Evolutionary conservation across 2,113 vertebrate species (phyloP), one percentile per base, ranked within the genome.

Genomic region (Meriones unguiculatus): DNA sequence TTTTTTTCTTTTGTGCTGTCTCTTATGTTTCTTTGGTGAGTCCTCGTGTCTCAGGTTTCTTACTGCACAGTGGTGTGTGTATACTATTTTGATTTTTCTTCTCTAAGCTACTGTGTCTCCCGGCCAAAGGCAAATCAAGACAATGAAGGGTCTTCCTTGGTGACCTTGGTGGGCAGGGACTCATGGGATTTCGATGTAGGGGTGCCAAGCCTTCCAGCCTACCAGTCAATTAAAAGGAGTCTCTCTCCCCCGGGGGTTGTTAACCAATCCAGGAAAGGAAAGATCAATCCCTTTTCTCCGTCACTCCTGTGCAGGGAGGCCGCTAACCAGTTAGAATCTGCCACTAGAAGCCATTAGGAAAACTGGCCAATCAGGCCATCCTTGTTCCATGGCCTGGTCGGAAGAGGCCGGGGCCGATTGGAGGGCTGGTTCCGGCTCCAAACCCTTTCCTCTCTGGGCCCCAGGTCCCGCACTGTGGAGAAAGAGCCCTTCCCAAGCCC

Each of bases 341-440:
- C 97, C 96, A 97, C 96, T 96, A 86, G 91, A 65, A 89, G 94
- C 94, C 95, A 95, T 96, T 95, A 95, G 91, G 91, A 97, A 96
- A 95, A 82, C 97, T 72, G 94, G 73, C 97, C 96, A 97, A 98
- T 97, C 97, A 84, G 95, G 41, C 77, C 95, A 94, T 54, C 41
- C 90, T 97, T 96, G 95, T 93, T 96, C 96, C 64, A 96, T 97
- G 97, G 95, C 93, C 97, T 95, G 96, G 95, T 95, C 95, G 90
- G 86, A 96, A 96, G 96, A 95, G 96, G 81, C 94, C 78, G 62
- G 57, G 24, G 95, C 41, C 97, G 96, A 97, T 95, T 97, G 93
- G 97, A 95, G 95, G 38, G 82, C 67, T 73, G 82, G 86, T 84
- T 95, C 96, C 95, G 93, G 65, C 92, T 95, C 95, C 92, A 96